Evolutionary conservation across 1,140 invertebrate genomes (phyloP).

Genomic region (Drosophila prosaltans): DNA sequence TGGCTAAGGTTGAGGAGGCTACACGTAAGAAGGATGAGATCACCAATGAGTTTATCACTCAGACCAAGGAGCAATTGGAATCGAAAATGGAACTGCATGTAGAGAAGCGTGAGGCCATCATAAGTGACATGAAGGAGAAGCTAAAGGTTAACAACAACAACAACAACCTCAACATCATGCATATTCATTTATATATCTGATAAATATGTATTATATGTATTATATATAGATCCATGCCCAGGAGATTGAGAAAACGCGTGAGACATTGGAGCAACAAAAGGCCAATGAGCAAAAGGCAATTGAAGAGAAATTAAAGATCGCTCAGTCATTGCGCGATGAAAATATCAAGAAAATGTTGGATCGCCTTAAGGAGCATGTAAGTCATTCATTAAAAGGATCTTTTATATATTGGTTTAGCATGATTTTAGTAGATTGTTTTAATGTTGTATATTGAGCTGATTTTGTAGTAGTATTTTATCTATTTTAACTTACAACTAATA

Average conservation of each 20-base stretch:
- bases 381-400: constrained; percentile 26
- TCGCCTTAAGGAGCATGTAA: constrained; percentile 94
- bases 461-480: too few relatives aligned
- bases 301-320: constrained; percentile 92
- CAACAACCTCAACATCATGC: too few relatives aligned
- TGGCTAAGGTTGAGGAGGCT: constrained; percentile 94
- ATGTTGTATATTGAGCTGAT: background rate
- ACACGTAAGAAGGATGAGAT: constrained; percentile 94
- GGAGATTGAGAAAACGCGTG: constrained; percentile 92
- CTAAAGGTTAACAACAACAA: constrained; percentile 88
- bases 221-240: constrained; percentile 87
- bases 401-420: background rate
- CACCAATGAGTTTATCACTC: constrained; percentile 91
- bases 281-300: constrained; percentile 91
- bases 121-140: constrained; percentile 93
- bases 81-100: constrained; percentile 94
- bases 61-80: constrained; percentile 93
- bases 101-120: constrained; percentile 94
- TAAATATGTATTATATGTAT: too few relatives aligned
- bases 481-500: too few relatives aligned
- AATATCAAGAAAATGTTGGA: constrained; percentile 94
- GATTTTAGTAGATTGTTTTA: background rate
- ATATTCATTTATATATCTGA: constrained; percentile 60
- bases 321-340: constrained; percentile 92
- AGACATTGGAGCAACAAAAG: constrained; percentile 91